These are phyloP conservation scores for Brachypteracias leptosomus DNA, from an alignment of 2,113 vertebrate genomes.

Conservation along the genomic window DNA sequence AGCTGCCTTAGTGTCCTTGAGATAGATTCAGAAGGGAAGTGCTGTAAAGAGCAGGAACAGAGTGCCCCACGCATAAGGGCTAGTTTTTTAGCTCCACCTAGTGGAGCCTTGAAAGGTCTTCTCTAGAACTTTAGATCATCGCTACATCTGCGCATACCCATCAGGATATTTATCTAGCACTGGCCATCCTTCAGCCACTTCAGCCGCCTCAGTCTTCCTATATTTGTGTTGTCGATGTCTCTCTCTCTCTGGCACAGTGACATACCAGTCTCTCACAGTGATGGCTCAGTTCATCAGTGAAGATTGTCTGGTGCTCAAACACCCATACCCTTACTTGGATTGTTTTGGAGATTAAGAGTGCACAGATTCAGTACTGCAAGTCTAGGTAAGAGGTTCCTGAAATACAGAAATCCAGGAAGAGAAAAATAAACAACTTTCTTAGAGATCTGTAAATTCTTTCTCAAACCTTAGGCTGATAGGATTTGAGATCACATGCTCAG, in stretches of 20 bases:
- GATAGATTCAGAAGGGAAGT: background rate
- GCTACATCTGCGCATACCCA: rapidly evolving
- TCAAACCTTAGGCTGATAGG: background rate
- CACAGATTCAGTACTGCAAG: background rate
- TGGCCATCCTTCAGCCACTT: background rate
- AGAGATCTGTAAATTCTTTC: background rate
- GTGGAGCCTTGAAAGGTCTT: background rate
- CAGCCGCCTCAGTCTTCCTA: background rate
- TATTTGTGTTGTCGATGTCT: background rate
- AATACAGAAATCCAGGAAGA: background rate
- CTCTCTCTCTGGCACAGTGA: background rate
- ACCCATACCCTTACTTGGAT: rapidly evolving
- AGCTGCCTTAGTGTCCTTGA: background rate
- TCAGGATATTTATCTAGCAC: background rate
- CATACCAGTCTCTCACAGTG: background rate
- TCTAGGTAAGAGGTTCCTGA: background rate
- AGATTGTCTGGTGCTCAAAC: background rate
- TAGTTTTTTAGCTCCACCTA: background rate
- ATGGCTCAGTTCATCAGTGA: background rate
- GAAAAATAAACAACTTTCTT: background rate
- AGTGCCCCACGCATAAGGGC: background rate
- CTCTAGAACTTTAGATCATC: background rate
- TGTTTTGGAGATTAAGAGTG: background rate
- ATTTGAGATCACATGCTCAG: background rate
- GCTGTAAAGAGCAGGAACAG: rapidly evolving